Evolutionary conservation across 2,888 invertebrate species (phyloP).

Genomic region (Abrostola triplasia): DNA sequence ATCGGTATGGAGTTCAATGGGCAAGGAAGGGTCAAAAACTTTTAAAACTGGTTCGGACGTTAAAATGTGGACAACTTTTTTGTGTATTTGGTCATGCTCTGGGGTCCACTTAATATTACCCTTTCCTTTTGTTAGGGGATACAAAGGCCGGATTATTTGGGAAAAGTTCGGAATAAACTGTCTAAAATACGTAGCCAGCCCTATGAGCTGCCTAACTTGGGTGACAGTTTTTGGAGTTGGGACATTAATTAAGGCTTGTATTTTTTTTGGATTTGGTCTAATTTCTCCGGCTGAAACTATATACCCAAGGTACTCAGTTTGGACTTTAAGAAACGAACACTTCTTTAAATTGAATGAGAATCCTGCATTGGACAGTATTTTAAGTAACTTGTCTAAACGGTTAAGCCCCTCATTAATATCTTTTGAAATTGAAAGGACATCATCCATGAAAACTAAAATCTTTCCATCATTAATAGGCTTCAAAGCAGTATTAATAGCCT

Average conservation of each 20-base stretch:
- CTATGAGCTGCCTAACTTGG: neutral
- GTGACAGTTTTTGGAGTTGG: neutral
- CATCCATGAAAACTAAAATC: neutral
- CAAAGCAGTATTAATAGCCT: neutral
- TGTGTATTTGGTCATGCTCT: conserved; percentile 31
- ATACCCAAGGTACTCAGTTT: neutral
- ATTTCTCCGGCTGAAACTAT: neutral
- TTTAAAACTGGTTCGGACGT: conserved; percentile 16
- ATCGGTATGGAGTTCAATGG: conserved; percentile 7
- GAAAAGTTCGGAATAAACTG: conserved; percentile 29
- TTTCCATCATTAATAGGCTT: neutral
- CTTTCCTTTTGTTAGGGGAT: conserved; percentile 51
- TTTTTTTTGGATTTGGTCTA: neutral
- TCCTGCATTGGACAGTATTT: neutral
- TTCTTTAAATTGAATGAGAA: neutral
- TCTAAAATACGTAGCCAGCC: neutral
- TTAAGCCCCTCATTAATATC: neutral
- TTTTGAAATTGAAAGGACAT: neutral
- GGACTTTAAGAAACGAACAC: neutral
- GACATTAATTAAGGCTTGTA: neutral
- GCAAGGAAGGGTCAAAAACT: conserved; percentile 9
- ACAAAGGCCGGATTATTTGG: conserved; percentile 5
- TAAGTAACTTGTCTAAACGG: neutral
- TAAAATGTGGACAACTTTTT: conserved; percentile 2
- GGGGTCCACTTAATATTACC: conserved; percentile 45